These are phyloP conservation scores for Dicranocentrus wangi DNA, from an alignment of 2,888 invertebrate species.

Conservation along the genomic window DNA sequence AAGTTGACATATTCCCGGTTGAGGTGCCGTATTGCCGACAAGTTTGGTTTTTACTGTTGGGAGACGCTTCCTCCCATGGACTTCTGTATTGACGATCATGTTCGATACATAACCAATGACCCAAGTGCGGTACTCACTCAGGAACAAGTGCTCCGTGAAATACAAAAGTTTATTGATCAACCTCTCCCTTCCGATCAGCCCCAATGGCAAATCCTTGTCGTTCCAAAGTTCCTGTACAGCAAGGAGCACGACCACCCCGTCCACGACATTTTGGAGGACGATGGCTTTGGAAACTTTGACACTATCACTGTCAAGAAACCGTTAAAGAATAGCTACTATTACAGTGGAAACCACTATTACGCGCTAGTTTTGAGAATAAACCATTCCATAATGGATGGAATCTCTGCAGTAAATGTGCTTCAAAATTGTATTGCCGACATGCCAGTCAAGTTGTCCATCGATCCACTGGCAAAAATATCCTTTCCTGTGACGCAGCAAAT, in stretches of 20 bases:
- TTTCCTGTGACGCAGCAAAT: conserved; percentile 23
- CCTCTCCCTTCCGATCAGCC: conserved; percentile 62
- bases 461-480: conserved; percentile 45
- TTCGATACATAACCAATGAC: conserved; percentile 62
- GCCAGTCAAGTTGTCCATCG: conserved; percentile 51
- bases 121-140: conserved; percentile 55
- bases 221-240: conserved; percentile 64
- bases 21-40: conserved; percentile 43
- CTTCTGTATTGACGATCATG: conserved; percentile 62
- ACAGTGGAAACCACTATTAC: conserved; percentile 56
- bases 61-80: conserved; percentile 49
- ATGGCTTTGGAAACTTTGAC: conserved; percentile 58
- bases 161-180: conserved; percentile 62
- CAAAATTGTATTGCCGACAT: conserved; percentile 61
- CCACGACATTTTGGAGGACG: conserved; percentile 45
- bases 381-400: conserved; percentile 67
- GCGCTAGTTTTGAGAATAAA: conserved; percentile 55
- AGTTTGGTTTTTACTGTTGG: conserved; percentile 66
- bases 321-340: conserved; percentile 8
- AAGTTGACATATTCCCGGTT: conserved; percentile 46
- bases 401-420: conserved; percentile 60
- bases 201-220: conserved; percentile 66
- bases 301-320: conserved; percentile 58
- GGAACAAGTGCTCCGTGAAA: conserved; percentile 60
- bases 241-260: conserved; percentile 30